These are phyloP conservation scores for Ageneiosus marmoratus DNA, from an alignment of 2,113 vertebrate species.

Conservation along the genomic window DNA sequence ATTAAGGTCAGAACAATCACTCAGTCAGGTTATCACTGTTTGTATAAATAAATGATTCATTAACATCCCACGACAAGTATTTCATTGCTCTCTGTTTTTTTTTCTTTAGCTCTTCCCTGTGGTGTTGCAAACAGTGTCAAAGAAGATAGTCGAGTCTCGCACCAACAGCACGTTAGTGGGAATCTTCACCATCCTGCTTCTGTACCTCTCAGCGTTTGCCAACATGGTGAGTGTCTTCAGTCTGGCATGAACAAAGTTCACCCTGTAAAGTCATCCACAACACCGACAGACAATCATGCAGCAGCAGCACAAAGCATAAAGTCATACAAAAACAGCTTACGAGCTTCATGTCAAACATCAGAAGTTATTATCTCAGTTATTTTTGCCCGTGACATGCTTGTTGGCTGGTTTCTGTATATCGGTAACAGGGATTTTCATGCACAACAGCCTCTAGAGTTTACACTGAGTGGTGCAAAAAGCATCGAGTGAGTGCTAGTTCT, in stretches of 20 bases:
- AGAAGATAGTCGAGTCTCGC: constrained; percentile 86
- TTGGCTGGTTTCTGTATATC: background rate
- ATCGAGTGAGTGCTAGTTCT: background rate
- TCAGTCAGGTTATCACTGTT: constrained; percentile 19
- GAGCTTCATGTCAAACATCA: background rate
- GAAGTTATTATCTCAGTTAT: background rate
- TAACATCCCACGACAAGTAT: background rate
- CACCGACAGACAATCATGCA: background rate
- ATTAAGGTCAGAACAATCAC: constrained; percentile 73
- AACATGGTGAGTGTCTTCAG: constrained; percentile 81
- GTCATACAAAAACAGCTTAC: background rate
- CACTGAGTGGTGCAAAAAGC: background rate
- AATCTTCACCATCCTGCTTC: constrained; percentile 85
- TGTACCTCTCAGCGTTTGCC: constrained; percentile 85
- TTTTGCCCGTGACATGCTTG: background rate
- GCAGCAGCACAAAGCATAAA: background rate
- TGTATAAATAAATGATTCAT: background rate
- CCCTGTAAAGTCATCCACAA: background rate
- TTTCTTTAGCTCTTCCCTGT: constrained; percentile 81
- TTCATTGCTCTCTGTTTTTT: constrained; percentile 32
- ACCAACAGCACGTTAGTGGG: constrained; percentile 86
- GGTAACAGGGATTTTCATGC: background rate
- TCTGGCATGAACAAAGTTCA: background rate
- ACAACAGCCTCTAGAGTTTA: background rate
- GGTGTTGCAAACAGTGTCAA: constrained; percentile 80